Evolutionary conservation across 1,140 invertebrate genomes (phyloP).

Genomic region (Colletes gigas): DNA sequence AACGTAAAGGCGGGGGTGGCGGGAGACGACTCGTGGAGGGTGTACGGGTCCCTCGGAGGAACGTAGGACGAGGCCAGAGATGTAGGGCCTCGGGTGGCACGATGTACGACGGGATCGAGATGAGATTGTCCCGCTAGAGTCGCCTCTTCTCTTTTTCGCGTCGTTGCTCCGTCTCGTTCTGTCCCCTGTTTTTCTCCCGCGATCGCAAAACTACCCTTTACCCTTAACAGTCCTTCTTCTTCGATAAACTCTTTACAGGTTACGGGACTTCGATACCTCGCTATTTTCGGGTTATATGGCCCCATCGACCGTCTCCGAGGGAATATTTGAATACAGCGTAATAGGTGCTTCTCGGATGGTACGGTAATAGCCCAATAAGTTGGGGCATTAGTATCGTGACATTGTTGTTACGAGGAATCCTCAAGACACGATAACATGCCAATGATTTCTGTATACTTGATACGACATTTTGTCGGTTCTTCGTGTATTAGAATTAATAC

Average conservation of each 20-base stretch:
- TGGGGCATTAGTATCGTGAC: background rate
- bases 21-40: slow-evolving; percentile 59
- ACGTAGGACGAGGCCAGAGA: slow-evolving; percentile 71
- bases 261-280: slow-evolving; percentile 57
- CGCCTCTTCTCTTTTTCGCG: slow-evolving; percentile 28
- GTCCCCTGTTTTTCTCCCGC: slow-evolving; percentile 40
- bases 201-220: slow-evolving; percentile 76
- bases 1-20: slow-evolving; percentile 52
- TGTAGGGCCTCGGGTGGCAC: slow-evolving; percentile 78
- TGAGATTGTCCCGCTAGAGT: slow-evolving; percentile 79
- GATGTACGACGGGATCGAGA: slow-evolving; percentile 81
- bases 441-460: background rate
- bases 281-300: slow-evolving; percentile 38
- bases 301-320: slow-evolving; percentile 13
- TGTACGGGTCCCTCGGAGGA: slow-evolving; percentile 56
- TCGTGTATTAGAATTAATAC: no score
- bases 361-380: slow-evolving; percentile 1
- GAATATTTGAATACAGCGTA: slow-evolving; percentile 39
- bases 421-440: no score
- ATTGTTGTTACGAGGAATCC: background rate
- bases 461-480: background rate
- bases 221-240: slow-evolving; percentile 74
- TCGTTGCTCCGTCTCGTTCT: background rate
- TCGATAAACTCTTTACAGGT: slow-evolving; percentile 77
- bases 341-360: background rate